Conservation (phyloP, 2,113 vertebrate genomes). For the Triplophysa dalaica region DNA sequence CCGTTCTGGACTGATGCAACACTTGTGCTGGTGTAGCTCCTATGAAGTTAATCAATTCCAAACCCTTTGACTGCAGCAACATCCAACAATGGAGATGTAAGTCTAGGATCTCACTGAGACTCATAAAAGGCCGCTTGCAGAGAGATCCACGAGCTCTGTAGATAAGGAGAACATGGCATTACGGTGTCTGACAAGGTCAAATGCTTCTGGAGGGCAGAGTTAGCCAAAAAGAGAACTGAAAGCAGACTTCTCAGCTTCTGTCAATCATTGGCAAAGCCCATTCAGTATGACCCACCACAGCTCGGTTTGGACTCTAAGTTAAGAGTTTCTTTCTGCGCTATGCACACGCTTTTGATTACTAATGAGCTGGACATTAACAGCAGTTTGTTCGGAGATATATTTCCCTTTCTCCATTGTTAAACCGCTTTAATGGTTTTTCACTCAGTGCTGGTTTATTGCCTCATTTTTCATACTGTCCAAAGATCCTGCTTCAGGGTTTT, state of each 20-base stretch:
- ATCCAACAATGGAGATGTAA: conserved; percentile 13
- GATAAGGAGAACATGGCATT: conserved; percentile 32
- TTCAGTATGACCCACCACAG: neutral
- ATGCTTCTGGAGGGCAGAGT: conserved; percentile 33
- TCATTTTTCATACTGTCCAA: conserved; percentile 30
- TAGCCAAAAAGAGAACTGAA: conserved; percentile 31
- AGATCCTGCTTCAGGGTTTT: conserved; percentile 21
- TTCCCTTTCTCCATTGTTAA: neutral
- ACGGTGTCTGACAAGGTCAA: conserved; percentile 43
- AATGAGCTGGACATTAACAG: neutral
- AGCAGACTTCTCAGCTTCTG: neutral
- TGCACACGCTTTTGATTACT: conserved; percentile 19
- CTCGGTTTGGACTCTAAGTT: neutral
- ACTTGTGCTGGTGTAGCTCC: conserved; percentile 19
- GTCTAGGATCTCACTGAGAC: conserved; percentile 11
- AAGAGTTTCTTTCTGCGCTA: neutral
- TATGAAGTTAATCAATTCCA: conserved; percentile 22
- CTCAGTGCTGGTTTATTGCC: conserved; percentile 21
- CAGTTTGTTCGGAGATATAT: conserved; percentile 14
- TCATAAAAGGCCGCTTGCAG: conserved; percentile 1
- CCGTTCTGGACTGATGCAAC: neutral
- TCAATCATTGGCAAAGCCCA: neutral
- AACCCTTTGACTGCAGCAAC: neutral
- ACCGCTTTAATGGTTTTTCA: conserved; percentile 32
- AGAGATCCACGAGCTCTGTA: conserved; percentile 27